phyloP scores from a whole-genome alignment of 2,888 invertebrate species.

The Terebella lapidaria region DNA sequence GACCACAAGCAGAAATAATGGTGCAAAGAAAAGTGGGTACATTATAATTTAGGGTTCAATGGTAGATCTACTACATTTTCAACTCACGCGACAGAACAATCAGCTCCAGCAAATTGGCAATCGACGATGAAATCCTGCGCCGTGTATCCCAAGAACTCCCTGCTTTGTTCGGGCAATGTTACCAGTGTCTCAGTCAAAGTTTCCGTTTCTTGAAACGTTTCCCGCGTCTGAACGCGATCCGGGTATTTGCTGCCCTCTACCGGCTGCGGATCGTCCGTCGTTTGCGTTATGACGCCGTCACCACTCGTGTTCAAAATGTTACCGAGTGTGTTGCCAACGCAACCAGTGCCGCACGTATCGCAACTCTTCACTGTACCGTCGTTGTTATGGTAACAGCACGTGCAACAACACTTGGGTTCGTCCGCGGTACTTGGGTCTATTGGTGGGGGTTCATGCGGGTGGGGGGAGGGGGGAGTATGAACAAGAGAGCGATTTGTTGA shows the following conservation, averaged over 20 bases:
- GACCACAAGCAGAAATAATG: too few relatives aligned
- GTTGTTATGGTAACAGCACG: slow-evolving; percentile 2
- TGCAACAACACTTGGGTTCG: slow-evolving; percentile 5
- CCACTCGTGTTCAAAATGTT: background rate
- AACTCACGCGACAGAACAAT: slow-evolving; percentile 3
- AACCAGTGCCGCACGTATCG: background rate
- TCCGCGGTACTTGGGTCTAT: too few relatives aligned
- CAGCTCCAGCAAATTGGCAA: slow-evolving; percentile 9
- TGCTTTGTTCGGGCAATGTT: background rate
- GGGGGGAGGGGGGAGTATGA: too few relatives aligned
- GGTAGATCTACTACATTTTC: too few relatives aligned
- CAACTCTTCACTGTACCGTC: background rate
- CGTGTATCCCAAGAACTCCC: slow-evolving; percentile 4
- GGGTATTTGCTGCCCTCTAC: slow-evolving; percentile 6
- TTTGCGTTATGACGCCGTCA: background rate
- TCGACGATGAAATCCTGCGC: slow-evolving; percentile 11
- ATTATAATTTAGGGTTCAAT: too few relatives aligned
- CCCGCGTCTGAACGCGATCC: background rate
- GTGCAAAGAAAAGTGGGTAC: too few relatives aligned
- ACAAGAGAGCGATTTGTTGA: too few relatives aligned
- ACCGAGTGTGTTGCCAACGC: background rate
- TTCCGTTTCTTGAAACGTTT: slow-evolving; percentile 2
- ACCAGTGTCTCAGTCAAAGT: slow-evolving; percentile 8
- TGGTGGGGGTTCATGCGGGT: too few relatives aligned
- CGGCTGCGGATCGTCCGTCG: background rate